Percentiles rank a stretch among this genome's conserved stretches.
Evolutionary conservation across 2,113 vertebrate species (phyloP).

Genomic region (Hippocampus zosterae): DNA sequence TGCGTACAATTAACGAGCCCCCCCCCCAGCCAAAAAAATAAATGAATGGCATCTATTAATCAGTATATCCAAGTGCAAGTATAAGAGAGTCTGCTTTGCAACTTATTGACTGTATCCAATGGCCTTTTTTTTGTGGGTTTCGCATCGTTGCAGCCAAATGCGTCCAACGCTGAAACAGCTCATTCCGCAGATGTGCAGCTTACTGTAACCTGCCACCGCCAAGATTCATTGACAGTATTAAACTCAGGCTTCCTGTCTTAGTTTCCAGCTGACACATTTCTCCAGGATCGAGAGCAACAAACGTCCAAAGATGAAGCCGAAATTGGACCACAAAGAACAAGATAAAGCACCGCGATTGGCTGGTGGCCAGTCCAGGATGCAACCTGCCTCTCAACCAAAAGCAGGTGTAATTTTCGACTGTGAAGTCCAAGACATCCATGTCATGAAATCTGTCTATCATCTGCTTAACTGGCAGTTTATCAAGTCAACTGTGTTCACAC

Average conservation of each 20-base stretch:
- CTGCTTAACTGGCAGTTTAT: too few relatives aligned
- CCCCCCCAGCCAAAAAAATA: neutral
- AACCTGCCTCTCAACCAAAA: too few relatives aligned
- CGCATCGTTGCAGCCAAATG: constrained; percentile 9
- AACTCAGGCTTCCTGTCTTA: constrained; percentile 45
- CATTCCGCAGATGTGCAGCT: constrained; percentile 44
- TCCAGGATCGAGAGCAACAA: neutral
- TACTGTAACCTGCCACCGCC: constrained; percentile 40
- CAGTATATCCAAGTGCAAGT: neutral
- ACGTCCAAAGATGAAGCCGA: too few relatives aligned
- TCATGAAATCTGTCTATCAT: too few relatives aligned
- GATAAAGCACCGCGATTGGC: too few relatives aligned
- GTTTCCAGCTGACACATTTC: constrained; percentile 15
- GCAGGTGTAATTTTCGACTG: too few relatives aligned
- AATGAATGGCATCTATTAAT: constrained; percentile 12
- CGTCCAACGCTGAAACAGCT: constrained; percentile 24
- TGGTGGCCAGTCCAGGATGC: too few relatives aligned
- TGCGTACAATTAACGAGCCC: constrained; percentile 20
- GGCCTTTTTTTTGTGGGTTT: constrained; percentile 17
- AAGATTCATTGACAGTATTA: constrained; percentile 62
- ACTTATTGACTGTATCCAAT: constrained; percentile 15
- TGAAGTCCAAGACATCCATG: too few relatives aligned
- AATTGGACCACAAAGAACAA: too few relatives aligned
- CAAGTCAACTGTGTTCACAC: too few relatives aligned
- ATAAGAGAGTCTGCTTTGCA: neutral